phyloP scores from a whole-genome alignment of 2,113 vertebrate species.

The Lanius ludovicianus region DNA sequence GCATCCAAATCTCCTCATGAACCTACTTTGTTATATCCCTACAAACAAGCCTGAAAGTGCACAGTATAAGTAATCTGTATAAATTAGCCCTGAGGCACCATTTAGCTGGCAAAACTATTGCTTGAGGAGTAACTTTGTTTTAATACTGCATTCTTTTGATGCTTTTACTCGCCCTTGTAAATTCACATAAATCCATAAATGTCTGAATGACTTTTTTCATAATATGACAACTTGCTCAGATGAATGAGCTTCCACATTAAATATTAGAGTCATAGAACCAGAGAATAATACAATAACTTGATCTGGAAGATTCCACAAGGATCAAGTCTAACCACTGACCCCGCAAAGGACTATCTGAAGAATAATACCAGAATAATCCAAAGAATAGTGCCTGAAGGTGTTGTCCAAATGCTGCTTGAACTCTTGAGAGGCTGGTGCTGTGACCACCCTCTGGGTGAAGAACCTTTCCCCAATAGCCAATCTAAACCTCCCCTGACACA shows the following conservation, averaged over 20 bases:
- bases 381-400: background rate
- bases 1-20: background rate
- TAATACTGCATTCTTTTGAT: background rate
- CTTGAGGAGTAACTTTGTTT: background rate
- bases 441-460: background rate
- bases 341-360: accelerated
- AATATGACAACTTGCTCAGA: background rate
- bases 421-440: background rate
- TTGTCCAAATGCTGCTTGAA: background rate
- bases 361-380: background rate
- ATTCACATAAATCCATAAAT: background rate
- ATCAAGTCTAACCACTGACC: background rate
- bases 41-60: background rate
- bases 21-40: background rate
- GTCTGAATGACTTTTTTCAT: background rate
- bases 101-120: background rate
- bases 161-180: background rate
- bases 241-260: background rate
- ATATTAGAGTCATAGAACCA: background rate
- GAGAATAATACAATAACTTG: background rate
- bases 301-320: background rate
- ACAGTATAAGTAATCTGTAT: background rate
- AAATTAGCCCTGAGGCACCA: background rate
- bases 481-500: background rate
- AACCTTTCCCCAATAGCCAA: background rate